Evolutionary conservation across 30 jellyfish, hydroid and myxozoan species (phyloP).

Genomic region (Clytia hemisphaerica): DNA sequence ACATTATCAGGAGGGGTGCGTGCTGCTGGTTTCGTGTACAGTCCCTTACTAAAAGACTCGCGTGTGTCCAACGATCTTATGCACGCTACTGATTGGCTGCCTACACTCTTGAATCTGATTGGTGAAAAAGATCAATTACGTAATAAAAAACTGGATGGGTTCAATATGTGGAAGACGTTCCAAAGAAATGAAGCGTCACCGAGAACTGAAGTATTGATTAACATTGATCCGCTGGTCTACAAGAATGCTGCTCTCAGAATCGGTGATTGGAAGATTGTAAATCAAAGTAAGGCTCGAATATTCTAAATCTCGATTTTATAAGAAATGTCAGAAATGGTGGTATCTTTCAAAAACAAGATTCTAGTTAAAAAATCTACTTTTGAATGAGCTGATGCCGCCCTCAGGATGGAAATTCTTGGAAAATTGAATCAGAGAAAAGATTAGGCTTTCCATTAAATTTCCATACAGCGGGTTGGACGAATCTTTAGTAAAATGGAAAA

Average conservation of each 20-base stretch:
- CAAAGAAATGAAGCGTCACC: constrained; percentile 44
- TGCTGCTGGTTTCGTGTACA: constrained; percentile 28
- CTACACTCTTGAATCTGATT: constrained; percentile 15
- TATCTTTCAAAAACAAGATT: too few species aligned
- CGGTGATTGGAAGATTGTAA: constrained; percentile 67
- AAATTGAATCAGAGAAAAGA: too few species aligned
- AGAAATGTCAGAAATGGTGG: too few species aligned
- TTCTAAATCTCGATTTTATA: background rate
- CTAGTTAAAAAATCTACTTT: too few species aligned
- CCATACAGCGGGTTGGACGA: too few species aligned
- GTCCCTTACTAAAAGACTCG: background rate
- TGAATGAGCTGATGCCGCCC: too few species aligned
- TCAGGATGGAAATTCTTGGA: too few species aligned
- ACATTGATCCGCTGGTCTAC: constrained; percentile 66
- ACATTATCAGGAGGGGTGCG: constrained; percentile 17
- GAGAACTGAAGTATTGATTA: constrained; percentile 58
- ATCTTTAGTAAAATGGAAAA: too few species aligned
- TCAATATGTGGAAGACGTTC: constrained; percentile 55
- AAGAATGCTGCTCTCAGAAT: constrained; percentile 74
- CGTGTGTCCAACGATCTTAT: constrained; percentile 28
- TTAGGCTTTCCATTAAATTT: too few species aligned
- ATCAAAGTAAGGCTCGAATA: constrained; percentile 30
- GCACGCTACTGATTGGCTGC: constrained; percentile 46
- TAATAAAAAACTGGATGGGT: constrained; percentile 50
- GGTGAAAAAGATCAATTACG: constrained; percentile 20